Evolutionary conservation across 2,113 vertebrate genomes (phyloP), one percentile per base, ranked within the genome.

Genomic region (Ia io): DNA sequence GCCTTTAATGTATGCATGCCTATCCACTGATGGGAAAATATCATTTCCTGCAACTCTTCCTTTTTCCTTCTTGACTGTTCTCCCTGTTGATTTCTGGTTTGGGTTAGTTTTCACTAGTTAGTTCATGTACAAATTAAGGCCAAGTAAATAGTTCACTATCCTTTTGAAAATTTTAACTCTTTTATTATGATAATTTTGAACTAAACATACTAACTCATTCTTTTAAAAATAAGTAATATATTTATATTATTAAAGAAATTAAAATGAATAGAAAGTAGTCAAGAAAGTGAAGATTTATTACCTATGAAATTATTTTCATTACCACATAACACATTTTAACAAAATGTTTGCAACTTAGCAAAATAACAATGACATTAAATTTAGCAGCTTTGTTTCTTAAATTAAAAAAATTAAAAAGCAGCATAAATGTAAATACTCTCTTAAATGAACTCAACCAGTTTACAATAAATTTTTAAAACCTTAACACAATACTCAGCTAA

Each of bases 1-100:
- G 93, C 94, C 95, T 94, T 95, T 98, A 98, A 98, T 98, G 96
- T 97, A 97, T 97, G 95, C 92, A 70, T 97, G 92, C 97, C 98
- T 97, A 95, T 90, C 96, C 96, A 97, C 96, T 97, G 98, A 97
- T 97, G 97, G 97, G 94, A 97, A 98, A 98, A 97, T 95, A 98
- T 97, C 96, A 97, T 98, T 98, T 98, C 96, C 97, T 97, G 88
- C 90, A 97, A 95, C 96, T 97, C 96, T 95, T 97, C 95, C 96
- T 98, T 98, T 96, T 98, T 97, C 97, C 97, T 98, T 97, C 88
- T 97, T 91, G 77, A 95, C 84, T 85, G 93, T 97, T 89, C 85
- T 94, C 70, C 95, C 77, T 22, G 25, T 61, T 93, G 93, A 59
- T 97, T 98, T 97, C 94, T 95, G 90, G 92, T 80, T 97, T 97